Evolutionary conservation across 2,888 invertebrate species (phyloP).

Genomic region (Ctena decussata): DNA sequence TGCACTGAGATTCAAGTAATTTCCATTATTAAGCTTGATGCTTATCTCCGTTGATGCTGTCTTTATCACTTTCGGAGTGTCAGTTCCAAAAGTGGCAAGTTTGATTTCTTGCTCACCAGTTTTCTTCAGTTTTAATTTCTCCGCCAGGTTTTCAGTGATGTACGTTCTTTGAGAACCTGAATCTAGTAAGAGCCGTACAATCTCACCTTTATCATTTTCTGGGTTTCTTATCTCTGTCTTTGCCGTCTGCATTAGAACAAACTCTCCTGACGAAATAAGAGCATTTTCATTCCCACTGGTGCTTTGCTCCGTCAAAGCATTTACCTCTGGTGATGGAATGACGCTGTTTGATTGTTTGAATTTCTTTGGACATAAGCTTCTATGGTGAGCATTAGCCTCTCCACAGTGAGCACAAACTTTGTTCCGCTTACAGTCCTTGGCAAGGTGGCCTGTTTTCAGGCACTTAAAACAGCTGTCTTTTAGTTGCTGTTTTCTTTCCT

Average conservation of each 20-base stretch:
- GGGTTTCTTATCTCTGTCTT: neutral
- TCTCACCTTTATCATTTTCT: neutral
- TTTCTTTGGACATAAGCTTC: constrained; percentile 29
- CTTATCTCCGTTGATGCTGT: constrained; percentile 24
- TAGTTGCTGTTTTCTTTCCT: constrained; percentile 16
- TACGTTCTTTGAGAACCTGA: constrained; percentile 55
- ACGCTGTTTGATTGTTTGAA: neutral
- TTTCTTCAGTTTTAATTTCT: constrained; percentile 20
- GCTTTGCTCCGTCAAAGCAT: constrained; percentile 10
- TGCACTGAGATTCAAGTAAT: too few species aligned
- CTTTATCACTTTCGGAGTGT: constrained; percentile 29
- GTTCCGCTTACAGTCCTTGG: too few species aligned
- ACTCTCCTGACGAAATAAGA: too few species aligned
- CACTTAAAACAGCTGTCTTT: constrained; percentile 28
- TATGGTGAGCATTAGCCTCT: constrained; percentile 31
- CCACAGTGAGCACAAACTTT: constrained; percentile 35
- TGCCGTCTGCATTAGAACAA: constrained; percentile 36
- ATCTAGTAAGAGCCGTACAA: constrained; percentile 36
- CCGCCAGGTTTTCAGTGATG: constrained; percentile 35
- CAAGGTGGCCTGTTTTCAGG: too few species aligned
- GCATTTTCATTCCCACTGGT: too few species aligned
- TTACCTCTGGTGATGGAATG: neutral
- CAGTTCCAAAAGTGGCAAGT: constrained; percentile 40
- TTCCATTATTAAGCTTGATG: constrained; percentile 39
- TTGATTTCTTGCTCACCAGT: constrained; percentile 32